Base-by-base conservation (phyloP, 2,888 invertebrate genomes). In the Rutpela maculata region DNA sequence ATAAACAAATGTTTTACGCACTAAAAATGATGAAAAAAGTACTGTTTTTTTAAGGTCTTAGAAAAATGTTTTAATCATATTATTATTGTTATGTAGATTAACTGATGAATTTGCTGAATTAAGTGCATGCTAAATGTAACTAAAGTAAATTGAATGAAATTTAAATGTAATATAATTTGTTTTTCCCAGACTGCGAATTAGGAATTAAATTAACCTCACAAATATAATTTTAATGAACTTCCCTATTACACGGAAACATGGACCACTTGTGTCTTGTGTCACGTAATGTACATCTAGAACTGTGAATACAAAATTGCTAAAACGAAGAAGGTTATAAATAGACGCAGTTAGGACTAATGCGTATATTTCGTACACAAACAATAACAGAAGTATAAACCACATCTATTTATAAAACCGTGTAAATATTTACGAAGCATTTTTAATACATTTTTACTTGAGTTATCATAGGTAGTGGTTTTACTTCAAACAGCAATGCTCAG, bases 381-480 rank as follows among this genome's bases (percentile, higher is more conserved):
- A 60, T 31, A 70, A 70, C 22, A 70, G 15, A 67, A 67, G 55
- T 31, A 62, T 15, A 62, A 62, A 15, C 31, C 0, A 31, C 15
- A 26, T 43, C 70, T 70, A 70, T 70, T 70, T 70, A 43, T 70
- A 60, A 18, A 19, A 18, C 26, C 43, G 19, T 26, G 59, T 60
- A 22, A 57, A 22, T 72, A 55, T 55, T 55, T 50, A 55, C 55
- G 18, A n/a, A 22, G 26, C 26, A 50, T 71, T 72, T 18, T 50
- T n/a, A 38, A 31, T 6, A 60, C 60, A 22, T 60, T 18, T 38
- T 35, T 31, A 11, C 17, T n/a, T 11, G 10, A 19, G 70, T 69
- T 70, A 57, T 18, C 18, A 70, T 70, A 43, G 70, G 31, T 43
- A 70, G 60, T 62, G 60, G 70, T 70, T 70, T 59, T 60, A 17